These are phyloP conservation scores for Lineus longissimus DNA, from an alignment of 1,140 invertebrate genomes.

Conservation along the genomic window DNA sequence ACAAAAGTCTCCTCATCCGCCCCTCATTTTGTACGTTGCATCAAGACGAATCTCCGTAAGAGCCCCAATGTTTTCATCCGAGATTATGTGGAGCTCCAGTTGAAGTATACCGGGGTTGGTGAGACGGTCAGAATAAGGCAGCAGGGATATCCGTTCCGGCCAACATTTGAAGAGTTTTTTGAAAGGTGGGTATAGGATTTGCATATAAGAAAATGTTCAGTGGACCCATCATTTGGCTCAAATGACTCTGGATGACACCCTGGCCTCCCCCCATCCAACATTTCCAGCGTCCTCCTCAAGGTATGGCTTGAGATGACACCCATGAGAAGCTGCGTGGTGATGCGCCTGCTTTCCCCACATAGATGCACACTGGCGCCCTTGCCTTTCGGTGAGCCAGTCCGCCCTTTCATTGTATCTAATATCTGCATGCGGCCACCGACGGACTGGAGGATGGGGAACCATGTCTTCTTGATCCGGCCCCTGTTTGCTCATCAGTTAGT, in stretches of 20 bases:
- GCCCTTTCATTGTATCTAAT: no score
- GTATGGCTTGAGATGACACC: no score
- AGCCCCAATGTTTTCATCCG: slow-evolving; percentile 24
- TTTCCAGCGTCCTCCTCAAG: no score
- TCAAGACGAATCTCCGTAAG: slow-evolving; percentile 39
- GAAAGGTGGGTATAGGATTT: slow-evolving; percentile 27
- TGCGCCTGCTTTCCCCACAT: no score
- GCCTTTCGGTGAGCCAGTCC: no score
- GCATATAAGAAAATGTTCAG: neutral
- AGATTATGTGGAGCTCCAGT: slow-evolving; percentile 68
- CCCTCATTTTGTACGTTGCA: slow-evolving; percentile 45
- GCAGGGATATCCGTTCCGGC: slow-evolving; percentile 41
- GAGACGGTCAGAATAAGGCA: slow-evolving; percentile 47
- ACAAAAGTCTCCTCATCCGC: slow-evolving; percentile 26
- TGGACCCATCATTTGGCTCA: neutral
- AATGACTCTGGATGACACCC: neutral
- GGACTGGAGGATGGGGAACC: no score
- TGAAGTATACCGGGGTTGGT: slow-evolving; percentile 57
- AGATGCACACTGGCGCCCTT: neutral
- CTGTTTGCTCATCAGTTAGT: neutral
- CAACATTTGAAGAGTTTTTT: slow-evolving; percentile 41
- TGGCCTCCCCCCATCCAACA: no score
- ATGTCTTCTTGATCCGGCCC: no score
- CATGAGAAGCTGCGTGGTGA: no score
- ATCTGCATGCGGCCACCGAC: no score